phyloP scores from a whole-genome alignment of 2,113 vertebrate species.

The Rana temporaria region DNA sequence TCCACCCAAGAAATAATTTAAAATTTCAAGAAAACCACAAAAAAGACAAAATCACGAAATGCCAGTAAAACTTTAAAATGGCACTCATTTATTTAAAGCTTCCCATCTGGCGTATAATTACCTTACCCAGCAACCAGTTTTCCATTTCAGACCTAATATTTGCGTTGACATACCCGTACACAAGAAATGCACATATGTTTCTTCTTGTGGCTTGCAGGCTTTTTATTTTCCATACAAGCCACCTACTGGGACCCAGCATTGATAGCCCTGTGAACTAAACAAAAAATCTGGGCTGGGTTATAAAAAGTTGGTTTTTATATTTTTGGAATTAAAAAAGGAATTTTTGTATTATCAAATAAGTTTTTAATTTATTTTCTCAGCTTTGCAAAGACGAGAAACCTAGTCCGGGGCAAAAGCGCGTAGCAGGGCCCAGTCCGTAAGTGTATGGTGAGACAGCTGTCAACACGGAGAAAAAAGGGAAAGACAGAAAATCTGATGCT shows the following conservation, averaged over 20 bases:
- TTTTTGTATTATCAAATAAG: slow-evolving; percentile 27
- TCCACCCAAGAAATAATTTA: too few relatives aligned
- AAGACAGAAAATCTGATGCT: slow-evolving; percentile 18
- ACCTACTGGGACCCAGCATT: background rate
- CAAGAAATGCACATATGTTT: background rate
- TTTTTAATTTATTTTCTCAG: slow-evolving; percentile 46
- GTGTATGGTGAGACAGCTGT: slow-evolving; percentile 17
- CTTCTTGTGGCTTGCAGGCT: background rate
- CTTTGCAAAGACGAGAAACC: background rate
- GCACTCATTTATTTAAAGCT: too few relatives aligned
- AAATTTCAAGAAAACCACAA: too few relatives aligned
- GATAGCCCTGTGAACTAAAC: background rate
- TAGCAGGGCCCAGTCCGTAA: background rate
- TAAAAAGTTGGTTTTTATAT: background rate
- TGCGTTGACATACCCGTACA: background rate
- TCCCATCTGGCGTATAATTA: too few relatives aligned
- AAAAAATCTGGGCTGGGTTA: background rate
- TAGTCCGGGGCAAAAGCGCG: background rate
- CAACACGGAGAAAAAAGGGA: slow-evolving; percentile 6
- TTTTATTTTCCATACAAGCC: background rate
- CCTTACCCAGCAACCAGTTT: background rate
- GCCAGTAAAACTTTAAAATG: too few relatives aligned
- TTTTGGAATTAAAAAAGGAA: slow-evolving; percentile 40
- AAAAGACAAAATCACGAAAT: too few relatives aligned
- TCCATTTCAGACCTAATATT: background rate